A percentile compares a stretch with the other conserved stretches of the same genome.
These are phyloP conservation scores for Philotrypesis tridentata DNA, from an alignment of 1,140 invertebrate species.

Conservation along the genomic window DNA sequence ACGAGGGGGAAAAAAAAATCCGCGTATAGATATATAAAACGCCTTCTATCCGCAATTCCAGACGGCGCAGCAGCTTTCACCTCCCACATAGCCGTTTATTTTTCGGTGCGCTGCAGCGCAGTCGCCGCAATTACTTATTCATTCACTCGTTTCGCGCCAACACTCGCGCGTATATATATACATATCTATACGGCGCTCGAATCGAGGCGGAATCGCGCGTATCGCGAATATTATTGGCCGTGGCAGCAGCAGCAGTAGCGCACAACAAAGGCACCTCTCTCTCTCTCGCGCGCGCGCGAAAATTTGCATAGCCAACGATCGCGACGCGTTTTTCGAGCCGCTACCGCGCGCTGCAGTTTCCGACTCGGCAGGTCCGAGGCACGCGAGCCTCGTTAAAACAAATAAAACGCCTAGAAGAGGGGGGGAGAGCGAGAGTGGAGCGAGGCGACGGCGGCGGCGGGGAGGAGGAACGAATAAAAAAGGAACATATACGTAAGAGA, in stretches of 20 bases:
- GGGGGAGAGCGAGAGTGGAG: too few species aligned
- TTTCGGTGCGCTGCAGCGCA: too few species aligned
- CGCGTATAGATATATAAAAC: too few species aligned
- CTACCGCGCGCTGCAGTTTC: conserved; percentile 15
- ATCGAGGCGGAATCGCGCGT: conserved; percentile 1
- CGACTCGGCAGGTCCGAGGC: conserved; percentile 30
- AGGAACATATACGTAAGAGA: too few species aligned
- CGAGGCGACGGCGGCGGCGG: background rate
- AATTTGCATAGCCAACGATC: conserved; percentile 46
- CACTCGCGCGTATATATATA: too few species aligned
- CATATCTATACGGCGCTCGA: background rate
- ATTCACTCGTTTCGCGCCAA: conserved; percentile 29
- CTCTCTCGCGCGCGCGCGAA: too few species aligned
- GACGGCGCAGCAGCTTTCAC: background rate
- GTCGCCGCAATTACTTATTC: conserved; percentile 42
- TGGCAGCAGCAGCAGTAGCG: background rate
- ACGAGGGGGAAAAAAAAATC: too few species aligned
- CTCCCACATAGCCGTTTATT: background rate
- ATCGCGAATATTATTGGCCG: conserved; percentile 41
- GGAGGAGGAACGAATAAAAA: conserved; percentile 38
- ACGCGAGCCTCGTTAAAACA: conserved; percentile 47
- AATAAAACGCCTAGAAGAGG: conserved; percentile 28
- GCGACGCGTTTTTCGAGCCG: conserved; percentile 21
- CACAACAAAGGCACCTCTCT: conserved; percentile 14
- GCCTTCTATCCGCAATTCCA: background rate